Base-by-base conservation (phyloP, 1,140 invertebrate species). In the Pseudomyrmex pallidus region DNA sequence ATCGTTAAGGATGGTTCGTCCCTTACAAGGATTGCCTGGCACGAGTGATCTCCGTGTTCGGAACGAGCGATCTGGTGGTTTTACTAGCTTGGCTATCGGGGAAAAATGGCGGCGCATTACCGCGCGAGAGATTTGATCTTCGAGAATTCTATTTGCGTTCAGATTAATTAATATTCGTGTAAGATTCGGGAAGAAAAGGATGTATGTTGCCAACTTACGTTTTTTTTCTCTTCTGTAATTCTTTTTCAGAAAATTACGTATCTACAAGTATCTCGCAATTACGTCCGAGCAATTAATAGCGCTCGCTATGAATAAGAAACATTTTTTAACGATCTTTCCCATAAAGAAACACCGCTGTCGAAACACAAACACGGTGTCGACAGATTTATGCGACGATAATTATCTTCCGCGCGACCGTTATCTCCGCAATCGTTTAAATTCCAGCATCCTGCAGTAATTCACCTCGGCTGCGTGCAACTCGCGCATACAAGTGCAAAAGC, bases 1-100 rank as follows among this genome's bases (percentile, higher is more conserved):
- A 90, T 90, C 87, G 83, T 87, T 89, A 85, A 90, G 76, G 83
- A 87, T 90, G 76, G 54, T 66, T 84, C 70, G 74, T 90, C 85
- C 87, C 83, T 86, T 85, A 88, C 80, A 89, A 83, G 74, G 68
- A 83, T 72, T 52, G 76, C 20, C 76, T 35, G 68, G 52, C 8
- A 54, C 44, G 13, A 56, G 17, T 61, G 46, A 64, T 76, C 50
- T 50, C 62, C n/a, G 73, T 73, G 57, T 74, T 66, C 59, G 22
- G 57, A 35, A 35, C 84, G 67, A 46, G 25, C 44, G 74, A 50
- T 73, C 63, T 15, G 35, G 10, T 61, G 7, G 22, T 68, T 77
- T 85, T 78, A 78, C 72, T 61, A 73, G 22, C 52, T 35, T 80
- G n/a, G 59, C 13, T 54, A 52, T 61, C 48, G 50, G n/a, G 3